These are phyloP conservation scores for Melanotaenia parkinsoni DNA, from an alignment of 2,797 vertebrate genomes.

Conservation along the genomic window DNA sequence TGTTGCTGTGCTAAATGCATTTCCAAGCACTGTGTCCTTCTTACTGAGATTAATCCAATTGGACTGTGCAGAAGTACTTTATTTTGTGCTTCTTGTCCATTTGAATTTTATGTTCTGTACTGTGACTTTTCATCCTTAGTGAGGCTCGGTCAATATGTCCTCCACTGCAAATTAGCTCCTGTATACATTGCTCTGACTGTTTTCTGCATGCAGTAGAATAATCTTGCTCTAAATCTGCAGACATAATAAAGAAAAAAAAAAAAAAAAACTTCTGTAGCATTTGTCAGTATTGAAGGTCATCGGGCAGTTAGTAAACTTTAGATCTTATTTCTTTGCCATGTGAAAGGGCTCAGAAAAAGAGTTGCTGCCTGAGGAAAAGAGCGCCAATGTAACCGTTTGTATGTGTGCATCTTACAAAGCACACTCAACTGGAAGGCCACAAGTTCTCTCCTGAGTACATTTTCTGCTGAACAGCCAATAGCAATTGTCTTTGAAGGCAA, in stretches of 20 bases:
- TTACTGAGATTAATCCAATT: constrained; percentile 48
- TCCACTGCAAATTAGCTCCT: constrained; percentile 13
- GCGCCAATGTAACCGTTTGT: constrained; percentile 22
- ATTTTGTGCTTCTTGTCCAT: constrained; percentile 19
- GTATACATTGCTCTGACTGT: constrained; percentile 23
- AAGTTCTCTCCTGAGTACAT: constrained; percentile 53
- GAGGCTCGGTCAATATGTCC: constrained; percentile 9
- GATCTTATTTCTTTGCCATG: constrained; percentile 19
- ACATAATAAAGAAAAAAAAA: background rate
- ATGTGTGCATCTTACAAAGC: constrained; percentile 38
- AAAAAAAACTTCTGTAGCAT: background rate
- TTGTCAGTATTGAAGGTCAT: constrained; percentile 28
- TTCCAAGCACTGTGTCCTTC: constrained; percentile 3
- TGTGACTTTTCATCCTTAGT: constrained; percentile 24
- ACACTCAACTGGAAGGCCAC: constrained; percentile 54
- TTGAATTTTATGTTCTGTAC: constrained; percentile 1
- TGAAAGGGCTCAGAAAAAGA: constrained; percentile 25
- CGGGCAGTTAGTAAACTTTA: constrained; percentile 10
- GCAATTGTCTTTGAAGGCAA: constrained; percentile 73
- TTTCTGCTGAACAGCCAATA: constrained; percentile 73
- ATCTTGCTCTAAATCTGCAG: constrained; percentile 8
- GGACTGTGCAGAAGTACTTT: constrained; percentile 14
- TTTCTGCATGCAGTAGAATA: background rate
- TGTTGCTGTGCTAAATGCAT: constrained; percentile 39
- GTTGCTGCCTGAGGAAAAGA: constrained; percentile 29